Evolutionary conservation across 2,113 vertebrate species (phyloP), one percentile per base, ranked within the genome.

Genomic region (Nibea albiflora): DNA sequence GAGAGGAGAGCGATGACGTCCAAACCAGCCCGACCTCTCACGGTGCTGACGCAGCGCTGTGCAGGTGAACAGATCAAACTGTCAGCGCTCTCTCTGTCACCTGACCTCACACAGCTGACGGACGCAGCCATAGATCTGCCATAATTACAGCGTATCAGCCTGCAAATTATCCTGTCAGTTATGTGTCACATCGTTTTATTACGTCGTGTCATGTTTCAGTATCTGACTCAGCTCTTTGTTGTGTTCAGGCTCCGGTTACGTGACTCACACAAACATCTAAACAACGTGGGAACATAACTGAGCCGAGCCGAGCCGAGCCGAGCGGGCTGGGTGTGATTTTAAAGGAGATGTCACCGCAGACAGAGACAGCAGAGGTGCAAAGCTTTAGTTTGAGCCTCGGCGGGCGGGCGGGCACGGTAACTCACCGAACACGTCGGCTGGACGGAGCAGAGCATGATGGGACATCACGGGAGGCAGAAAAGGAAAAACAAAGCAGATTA

Each of bases 351-450:
- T 26, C 24, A 26, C 24, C 24, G 44, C 44, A 3, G 44, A 44
- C 12, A 12, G 14, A 50, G 49, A 2, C 62, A 8, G 42, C 4
- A 19, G 17, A 57, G 11, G 24, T 15, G 22, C 4, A 58, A 16
- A 58, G 15, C 0, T 56, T 56, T 22, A 8, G 50, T n/a, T n/a
- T n/a, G n/a, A n/a, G n/a, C n/a, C n/a, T 52, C 11, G 42, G 47
- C 46, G 44, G 11, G 12, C 46, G 44, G 11, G 12, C 44, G 17
- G 52, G 15, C 8, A 35, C 24, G 24, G 62, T 15, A 3, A 88
- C 91, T 91, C 53, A 93, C 91, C 92, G 11, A 90, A 89, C 1
- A 92, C 81, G 60, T 93, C 92, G n/a, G 88, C 91, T 92, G 87
- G 54, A 42, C 2, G 5, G 46, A 74, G 75, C 74, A 31, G 71